Base-by-base conservation (phyloP, 2,113 vertebrate genomes). In the Centropus unirufus region DNA sequence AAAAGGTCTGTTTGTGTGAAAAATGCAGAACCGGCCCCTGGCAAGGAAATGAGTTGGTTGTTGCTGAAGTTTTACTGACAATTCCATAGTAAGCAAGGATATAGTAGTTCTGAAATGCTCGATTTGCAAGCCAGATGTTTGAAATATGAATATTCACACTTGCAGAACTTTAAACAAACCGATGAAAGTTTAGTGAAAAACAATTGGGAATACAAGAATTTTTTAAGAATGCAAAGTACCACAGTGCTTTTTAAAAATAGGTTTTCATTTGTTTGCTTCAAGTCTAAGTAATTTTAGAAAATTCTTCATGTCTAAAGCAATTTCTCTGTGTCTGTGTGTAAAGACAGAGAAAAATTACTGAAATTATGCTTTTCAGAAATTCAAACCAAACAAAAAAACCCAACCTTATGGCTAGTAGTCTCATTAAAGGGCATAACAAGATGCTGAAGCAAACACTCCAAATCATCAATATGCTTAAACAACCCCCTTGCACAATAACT, bases 41-140 rank as follows among this genome's bases (percentile, higher is more conserved):
- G 86, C n/a, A 32, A 97, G 91, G 94, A 94, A 96, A 94, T 3
- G 18, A 87, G 73, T 42, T 85, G 54, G 54, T 92, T 87, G 61
- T 79, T 85, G 75, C 89, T 89, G 61, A 57, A 72, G 95, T 93
- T 94, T 90, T 93, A 82, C 55, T 83, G 64, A 97, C 61, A 81
- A 52, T 95, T 96, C 97, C 93, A 92, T 74, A 96, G 76, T 77
- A 87, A 87, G 29, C 0, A 19, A 74, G 91, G 91, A 73, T 73
- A 24, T n/a, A 57, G 83, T 62, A 55, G 67, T 88, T 93, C 78
- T 94, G 86, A 88, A 92, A 84, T 59, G 63, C 86, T 96, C 24
- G 84, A 97, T 97, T 98, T 98, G 97, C 92, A 92, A 95, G 90
- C 97, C 98, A 98, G 97, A 98, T 98, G 97, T 97, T 97, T 97